Conservation (phyloP, 2,113 vertebrate genomes). For the Casuarius casuarius region DNA sequence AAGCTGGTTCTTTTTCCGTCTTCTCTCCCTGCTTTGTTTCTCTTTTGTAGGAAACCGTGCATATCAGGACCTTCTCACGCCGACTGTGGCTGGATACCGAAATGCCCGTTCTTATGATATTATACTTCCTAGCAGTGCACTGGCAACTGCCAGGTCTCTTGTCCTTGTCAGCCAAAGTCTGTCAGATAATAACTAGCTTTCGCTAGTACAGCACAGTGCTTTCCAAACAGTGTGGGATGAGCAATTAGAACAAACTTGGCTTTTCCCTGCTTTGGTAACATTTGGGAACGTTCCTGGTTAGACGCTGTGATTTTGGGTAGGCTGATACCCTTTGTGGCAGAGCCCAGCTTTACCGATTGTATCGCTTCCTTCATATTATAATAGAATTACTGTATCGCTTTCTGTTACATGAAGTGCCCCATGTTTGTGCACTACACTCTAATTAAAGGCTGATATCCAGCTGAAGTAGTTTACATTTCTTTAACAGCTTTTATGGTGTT, state of each 20-base stretch:
- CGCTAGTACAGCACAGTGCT: background rate
- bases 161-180: slow-evolving; percentile 11
- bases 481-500: slow-evolving; percentile 23
- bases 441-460: slow-evolving; percentile 27
- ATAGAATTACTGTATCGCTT: slow-evolving; percentile 14
- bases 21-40: background rate
- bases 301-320: background rate
- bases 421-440: background rate
- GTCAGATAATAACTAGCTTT: background rate
- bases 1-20: background rate
- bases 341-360: background rate
- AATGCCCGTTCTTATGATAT: background rate
- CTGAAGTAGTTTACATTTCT: slow-evolving; percentile 20
- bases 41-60: background rate
- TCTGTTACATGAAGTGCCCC: background rate
- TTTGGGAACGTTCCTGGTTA: background rate
- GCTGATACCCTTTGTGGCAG: background rate
- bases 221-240: background rate
- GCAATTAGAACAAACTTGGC: background rate
- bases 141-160: background rate
- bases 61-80: background rate
- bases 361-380: background rate
- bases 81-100: background rate
- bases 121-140: background rate
- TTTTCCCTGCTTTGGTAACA: background rate